Evolutionary conservation across 2,113 vertebrate genomes (phyloP).

Genomic region (Asarcornis scutulata): DNA sequence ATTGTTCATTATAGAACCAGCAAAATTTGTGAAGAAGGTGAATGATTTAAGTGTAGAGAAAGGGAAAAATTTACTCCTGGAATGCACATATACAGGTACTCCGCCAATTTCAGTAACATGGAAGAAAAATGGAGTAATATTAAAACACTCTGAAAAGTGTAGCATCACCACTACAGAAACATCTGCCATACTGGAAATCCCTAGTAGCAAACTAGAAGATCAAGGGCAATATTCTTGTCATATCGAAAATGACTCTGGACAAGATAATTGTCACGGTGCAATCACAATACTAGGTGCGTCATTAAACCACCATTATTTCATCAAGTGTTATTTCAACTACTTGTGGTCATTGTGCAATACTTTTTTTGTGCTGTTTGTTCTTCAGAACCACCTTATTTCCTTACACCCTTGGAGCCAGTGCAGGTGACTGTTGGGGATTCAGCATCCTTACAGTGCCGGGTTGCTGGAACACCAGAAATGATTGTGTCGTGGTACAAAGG

Average conservation of each 20-base stretch:
- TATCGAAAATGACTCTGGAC: conserved; percentile 92
- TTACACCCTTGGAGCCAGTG: conserved; percentile 86
- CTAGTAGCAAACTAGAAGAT: conserved; percentile 85
- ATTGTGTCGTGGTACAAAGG: conserved; percentile 97
- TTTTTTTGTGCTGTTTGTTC: conserved; percentile 57
- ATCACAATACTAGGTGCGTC: conserved; percentile 92
- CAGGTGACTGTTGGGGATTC: conserved; percentile 91
- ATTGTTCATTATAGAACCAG: conserved; percentile 83
- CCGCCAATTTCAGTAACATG: conserved; percentile 92
- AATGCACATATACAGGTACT: conserved; percentile 88
- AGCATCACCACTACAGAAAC: conserved; percentile 92
- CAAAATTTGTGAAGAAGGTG: conserved; percentile 90
- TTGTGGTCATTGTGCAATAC: neutral
- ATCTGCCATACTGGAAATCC: conserved; percentile 93
- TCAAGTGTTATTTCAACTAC: neutral
- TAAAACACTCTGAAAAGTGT: conserved; percentile 88
- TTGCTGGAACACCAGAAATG: conserved; percentile 96
- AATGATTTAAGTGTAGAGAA: conserved; percentile 87
- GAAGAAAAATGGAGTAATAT: conserved; percentile 88
- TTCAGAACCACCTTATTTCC: conserved; percentile 92
- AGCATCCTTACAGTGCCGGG: conserved; percentile 89
- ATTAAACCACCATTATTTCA: neutral
- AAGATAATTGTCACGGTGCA: conserved; percentile 84
- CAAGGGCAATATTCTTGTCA: conserved; percentile 89
- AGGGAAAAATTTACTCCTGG: conserved; percentile 87